Conservation (phyloP, 1,140 invertebrate species). For the Patella vulgata region DNA sequence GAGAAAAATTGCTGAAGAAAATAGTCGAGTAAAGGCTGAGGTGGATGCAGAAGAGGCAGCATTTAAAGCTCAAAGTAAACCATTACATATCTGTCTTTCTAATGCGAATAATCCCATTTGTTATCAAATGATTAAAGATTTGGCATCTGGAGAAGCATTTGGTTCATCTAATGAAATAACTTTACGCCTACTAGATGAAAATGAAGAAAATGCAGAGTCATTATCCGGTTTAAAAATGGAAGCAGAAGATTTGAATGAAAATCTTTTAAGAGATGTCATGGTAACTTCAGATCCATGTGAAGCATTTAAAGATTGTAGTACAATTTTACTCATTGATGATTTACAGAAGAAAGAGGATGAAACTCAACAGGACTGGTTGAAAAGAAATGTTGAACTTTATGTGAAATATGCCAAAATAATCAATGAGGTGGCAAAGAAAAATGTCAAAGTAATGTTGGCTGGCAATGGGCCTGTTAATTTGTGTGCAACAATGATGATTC, state of each 20-base stretch:
- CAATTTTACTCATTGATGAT: constrained; percentile 61
- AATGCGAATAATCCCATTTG: constrained; percentile 48
- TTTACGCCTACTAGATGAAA: constrained; percentile 47
- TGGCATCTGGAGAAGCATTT: constrained; percentile 57
- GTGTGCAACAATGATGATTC: constrained; percentile 55
- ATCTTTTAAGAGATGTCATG: constrained; percentile 45
- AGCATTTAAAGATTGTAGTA: constrained; percentile 58
- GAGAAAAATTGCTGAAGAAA: constrained; percentile 56
- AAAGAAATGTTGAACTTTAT: constrained; percentile 53
- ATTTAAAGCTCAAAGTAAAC: constrained; percentile 44
- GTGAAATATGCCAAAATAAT: constrained; percentile 53
- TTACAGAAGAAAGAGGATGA: constrained; percentile 42
- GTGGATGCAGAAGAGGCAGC: constrained; percentile 51
- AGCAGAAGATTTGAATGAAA: constrained; percentile 53
- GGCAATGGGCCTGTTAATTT: constrained; percentile 61
- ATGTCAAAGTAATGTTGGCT: constrained; percentile 54
- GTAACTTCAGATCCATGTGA: constrained; percentile 44
- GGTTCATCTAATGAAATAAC: constrained; percentile 50
- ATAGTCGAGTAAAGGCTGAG: constrained; percentile 53
- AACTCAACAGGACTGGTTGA: constrained; percentile 45
- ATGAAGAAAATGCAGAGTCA: constrained; percentile 29
- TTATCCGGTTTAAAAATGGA: constrained; percentile 59
- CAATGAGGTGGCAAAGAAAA: constrained; percentile 48
- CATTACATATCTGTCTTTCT: constrained; percentile 61
- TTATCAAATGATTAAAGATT: constrained; percentile 49